These are phyloP conservation scores for Channa argus DNA, from an alignment of 2,113 vertebrate species.

Conservation along the genomic window DNA sequence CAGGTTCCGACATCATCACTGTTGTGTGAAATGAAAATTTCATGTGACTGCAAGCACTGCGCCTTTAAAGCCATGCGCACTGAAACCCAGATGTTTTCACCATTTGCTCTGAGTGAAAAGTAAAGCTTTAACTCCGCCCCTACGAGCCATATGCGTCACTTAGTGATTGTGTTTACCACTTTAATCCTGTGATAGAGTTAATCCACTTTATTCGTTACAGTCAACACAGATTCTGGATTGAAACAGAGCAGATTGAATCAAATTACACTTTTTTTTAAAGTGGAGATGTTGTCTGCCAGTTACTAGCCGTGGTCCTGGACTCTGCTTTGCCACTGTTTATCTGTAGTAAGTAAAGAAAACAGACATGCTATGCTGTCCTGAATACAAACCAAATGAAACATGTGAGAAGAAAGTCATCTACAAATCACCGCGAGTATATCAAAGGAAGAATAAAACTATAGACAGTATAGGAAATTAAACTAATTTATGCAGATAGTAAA, in stretches of 20 bases:
- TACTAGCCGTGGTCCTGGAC: constrained; percentile 57
- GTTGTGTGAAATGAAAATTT: constrained; percentile 22
- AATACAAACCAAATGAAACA: constrained; percentile 32
- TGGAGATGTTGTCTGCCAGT: constrained; percentile 60
- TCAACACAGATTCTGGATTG: constrained; percentile 72
- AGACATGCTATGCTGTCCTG: constrained; percentile 22
- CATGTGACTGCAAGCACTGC: background rate
- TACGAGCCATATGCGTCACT: constrained; percentile 67
- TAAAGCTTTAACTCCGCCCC: constrained; percentile 42
- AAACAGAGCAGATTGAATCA: constrained; percentile 81
- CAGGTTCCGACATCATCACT: background rate
- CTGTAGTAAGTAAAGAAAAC: constrained; percentile 39
- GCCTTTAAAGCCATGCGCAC: constrained; percentile 17
- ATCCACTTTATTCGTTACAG: constrained; percentile 81
- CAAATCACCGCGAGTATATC: too few relatives aligned
- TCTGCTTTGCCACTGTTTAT: constrained; percentile 52
- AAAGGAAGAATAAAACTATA: too few relatives aligned
- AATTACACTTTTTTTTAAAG: constrained; percentile 74
- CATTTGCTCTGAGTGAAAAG: constrained; percentile 11
- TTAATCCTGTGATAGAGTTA: constrained; percentile 79
- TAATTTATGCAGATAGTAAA: too few relatives aligned
- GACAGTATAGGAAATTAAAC: too few relatives aligned
- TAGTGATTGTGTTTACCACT: constrained; percentile 77
- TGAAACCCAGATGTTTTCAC: constrained; percentile 32
- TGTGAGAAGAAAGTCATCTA: background rate